These are phyloP conservation scores for Whitmania pigra DNA, from an alignment of 1,140 invertebrate species.

Conservation along the genomic window DNA sequence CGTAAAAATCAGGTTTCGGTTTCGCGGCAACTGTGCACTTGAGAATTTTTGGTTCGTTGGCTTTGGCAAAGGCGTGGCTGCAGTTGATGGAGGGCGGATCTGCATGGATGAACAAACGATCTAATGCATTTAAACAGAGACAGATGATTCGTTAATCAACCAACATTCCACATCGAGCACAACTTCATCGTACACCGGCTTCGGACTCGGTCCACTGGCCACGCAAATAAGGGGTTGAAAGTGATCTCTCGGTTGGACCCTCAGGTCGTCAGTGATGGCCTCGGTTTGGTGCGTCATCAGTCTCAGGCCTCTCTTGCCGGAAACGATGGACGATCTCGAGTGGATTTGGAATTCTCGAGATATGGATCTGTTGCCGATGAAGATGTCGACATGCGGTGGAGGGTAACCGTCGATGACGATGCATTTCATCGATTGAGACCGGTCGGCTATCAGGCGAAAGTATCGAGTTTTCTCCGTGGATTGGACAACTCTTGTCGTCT, in stretches of 20 bases:
- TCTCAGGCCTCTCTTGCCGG: background rate
- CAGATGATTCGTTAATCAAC: slow-evolving; percentile 1
- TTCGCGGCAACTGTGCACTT: too few relatives aligned
- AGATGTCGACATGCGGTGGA: slow-evolving; percentile 10
- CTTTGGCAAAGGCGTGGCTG: too few relatives aligned
- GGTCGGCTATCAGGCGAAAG: slow-evolving; percentile 5
- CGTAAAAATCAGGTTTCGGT: too few relatives aligned
- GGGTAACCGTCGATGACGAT: slow-evolving; percentile 12
- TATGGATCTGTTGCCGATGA: background rate
- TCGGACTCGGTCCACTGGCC: background rate
- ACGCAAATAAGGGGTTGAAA: background rate
- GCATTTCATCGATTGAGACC: background rate
- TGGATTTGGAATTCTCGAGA: background rate
- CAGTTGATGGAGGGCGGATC: too few relatives aligned
- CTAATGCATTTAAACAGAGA: too few relatives aligned
- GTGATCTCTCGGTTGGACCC: background rate
- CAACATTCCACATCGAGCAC: slow-evolving; percentile 2
- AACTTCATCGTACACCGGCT: background rate
- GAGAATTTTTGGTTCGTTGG: too few relatives aligned
- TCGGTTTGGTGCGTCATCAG: slow-evolving; percentile 10
- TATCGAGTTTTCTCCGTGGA: too few relatives aligned
- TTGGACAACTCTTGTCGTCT: background rate
- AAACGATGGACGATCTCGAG: background rate
- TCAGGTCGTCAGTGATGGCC: background rate
- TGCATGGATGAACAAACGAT: too few relatives aligned